Base-by-base conservation (phyloP, 2,113 vertebrate species). In the Ariopsis seemanni region DNA sequence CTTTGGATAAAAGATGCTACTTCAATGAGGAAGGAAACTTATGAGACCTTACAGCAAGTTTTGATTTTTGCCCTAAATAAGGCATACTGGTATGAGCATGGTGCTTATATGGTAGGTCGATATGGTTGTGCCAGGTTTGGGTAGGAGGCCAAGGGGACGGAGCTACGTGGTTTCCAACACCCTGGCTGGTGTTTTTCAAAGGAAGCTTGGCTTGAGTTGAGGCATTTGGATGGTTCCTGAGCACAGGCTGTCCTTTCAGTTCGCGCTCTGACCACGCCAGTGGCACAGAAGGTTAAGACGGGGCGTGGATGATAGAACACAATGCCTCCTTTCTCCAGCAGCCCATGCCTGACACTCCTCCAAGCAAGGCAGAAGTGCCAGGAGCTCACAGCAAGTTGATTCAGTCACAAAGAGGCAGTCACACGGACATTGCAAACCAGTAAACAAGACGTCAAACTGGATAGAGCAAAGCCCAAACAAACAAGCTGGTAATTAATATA, bases 201-300 rank as follows among this genome's bases (percentile, higher is more conserved):
- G 94, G 94, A 95, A 95, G 90, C 91, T 25, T 92, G 92, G 93
- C 91, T 91, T 84, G 58, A 88, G 87, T 88, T 17, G 42, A 88
- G 50, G 92, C 89, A 92, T 93, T 92, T 79, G 87, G 89, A 92
- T 85, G 89, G 90, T 91, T 94, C 92, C 91, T 93, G 86, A 75
- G 89, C 89, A 89, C 94, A 96, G 93, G 92, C 90, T 53, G 48
- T 75, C 92, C 89, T 95, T 95, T 95, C 92, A 95, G 91, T 87
- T 83, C 86, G 85, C 88, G 12, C 27, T 88, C 18, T 86, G 88
- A 89, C 89, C 90, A 88, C 85, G 60, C 87, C 87, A 89, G 57
- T 63, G 92, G 89, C 84, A 55, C 80, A 7, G 87, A 83, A 89
- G 85, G 78, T n/a, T 88, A 85, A 78, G 57, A 89, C 81, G 88